phyloP scores from a whole-genome alignment of 2,888 invertebrate genomes.

The Agonum fuliginosum region DNA sequence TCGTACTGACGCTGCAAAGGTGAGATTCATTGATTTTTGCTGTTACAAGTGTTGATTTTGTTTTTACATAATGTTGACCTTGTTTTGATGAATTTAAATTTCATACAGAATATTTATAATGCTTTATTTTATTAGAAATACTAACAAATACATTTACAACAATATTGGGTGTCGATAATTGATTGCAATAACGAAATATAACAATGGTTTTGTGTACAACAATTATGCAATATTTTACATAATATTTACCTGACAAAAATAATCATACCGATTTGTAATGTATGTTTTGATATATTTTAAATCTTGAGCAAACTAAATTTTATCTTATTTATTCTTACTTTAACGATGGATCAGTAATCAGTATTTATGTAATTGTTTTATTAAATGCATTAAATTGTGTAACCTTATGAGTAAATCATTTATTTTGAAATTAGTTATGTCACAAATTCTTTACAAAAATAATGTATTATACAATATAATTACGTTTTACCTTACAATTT shows the following conservation, averaged over 20 bases:
- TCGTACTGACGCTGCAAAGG: background rate
- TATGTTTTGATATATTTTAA: background rate
- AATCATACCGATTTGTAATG: slow-evolving; percentile 4
- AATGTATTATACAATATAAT: background rate
- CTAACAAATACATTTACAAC: background rate
- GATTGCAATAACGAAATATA: slow-evolving; percentile 8
- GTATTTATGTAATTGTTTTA: slow-evolving; percentile 47
- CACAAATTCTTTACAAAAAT: slow-evolving; percentile 23
- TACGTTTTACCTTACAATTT: background rate
- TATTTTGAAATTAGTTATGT: slow-evolving; percentile 50
- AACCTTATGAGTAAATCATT: slow-evolving; percentile 43
- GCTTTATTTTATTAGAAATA: background rate
- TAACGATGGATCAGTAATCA: too few species aligned
- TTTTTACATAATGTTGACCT: slow-evolving; percentile 46
- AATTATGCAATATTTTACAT: slow-evolving; percentile 51
- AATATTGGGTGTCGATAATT: slow-evolving; percentile 15
- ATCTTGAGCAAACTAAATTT: slow-evolving; percentile 2
- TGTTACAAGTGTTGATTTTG: slow-evolving; percentile 41
- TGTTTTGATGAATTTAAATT: slow-evolving; percentile 38
- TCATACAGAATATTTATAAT: background rate
- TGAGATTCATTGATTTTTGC: slow-evolving; percentile 51
- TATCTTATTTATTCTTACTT: slow-evolving; percentile 15
- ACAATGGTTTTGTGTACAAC: slow-evolving; percentile 49
- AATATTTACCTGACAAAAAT: slow-evolving; percentile 52
- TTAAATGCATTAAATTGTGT: slow-evolving; percentile 5